Conservation (phyloP, 2,797 vertebrate genomes). For the Pseudopleuronectes americanus region DNA sequence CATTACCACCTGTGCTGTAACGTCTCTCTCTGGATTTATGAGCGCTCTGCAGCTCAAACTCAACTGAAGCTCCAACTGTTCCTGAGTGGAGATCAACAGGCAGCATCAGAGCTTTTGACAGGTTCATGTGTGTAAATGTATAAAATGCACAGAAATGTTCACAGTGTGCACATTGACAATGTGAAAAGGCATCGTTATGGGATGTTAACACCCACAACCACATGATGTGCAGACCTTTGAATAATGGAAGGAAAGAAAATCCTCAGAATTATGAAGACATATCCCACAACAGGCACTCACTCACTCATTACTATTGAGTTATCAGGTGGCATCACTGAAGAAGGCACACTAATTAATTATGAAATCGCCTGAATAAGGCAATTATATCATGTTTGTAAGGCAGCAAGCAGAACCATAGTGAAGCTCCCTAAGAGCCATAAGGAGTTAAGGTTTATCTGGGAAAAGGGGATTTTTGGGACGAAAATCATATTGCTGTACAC, state of each 20-base stretch:
- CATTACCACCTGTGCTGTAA: slow-evolving; percentile 48
- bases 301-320: slow-evolving; percentile 21
- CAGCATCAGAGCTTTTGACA: slow-evolving; percentile 35
- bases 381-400: slow-evolving; percentile 59
- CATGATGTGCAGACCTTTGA: slow-evolving; percentile 46
- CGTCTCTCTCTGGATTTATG: slow-evolving; percentile 42
- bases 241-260: slow-evolving; percentile 36
- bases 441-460: slow-evolving; percentile 43
- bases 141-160: slow-evolving; percentile 47
- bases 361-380: slow-evolving; percentile 65
- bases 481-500: slow-evolving; percentile 74
- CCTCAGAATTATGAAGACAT: slow-evolving; percentile 55
- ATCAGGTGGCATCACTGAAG: slow-evolving; percentile 47
- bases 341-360: slow-evolving; percentile 55
- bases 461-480: slow-evolving; percentile 36
- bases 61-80: slow-evolving; percentile 7
- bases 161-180: slow-evolving; percentile 50
- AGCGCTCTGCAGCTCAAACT: slow-evolving; percentile 15
- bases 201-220: slow-evolving; percentile 29
- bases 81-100: slow-evolving; percentile 9
- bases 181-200: slow-evolving; percentile 32
- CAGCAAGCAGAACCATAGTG: slow-evolving; percentile 55
- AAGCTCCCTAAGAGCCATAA: slow-evolving; percentile 55
- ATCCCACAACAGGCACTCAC: slow-evolving; percentile 51
- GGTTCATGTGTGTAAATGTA: slow-evolving; percentile 23